These are phyloP conservation scores for Crotalus helleri DNA, from an alignment of 2,113 vertebrate species.

Conservation along the genomic window DNA sequence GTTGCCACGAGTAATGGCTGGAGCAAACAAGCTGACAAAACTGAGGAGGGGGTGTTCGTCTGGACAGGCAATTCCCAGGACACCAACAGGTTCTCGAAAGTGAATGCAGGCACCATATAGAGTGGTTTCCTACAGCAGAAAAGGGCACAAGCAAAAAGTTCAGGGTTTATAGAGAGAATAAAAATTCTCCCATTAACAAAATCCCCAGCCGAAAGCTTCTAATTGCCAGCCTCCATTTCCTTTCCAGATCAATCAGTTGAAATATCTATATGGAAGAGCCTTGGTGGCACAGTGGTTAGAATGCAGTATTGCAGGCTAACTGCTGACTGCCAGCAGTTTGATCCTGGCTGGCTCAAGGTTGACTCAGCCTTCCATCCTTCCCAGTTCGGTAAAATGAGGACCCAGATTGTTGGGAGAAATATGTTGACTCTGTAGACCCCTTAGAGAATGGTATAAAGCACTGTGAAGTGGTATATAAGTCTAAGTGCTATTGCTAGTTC, in stretches of 20 bases:
- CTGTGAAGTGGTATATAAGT: neutral
- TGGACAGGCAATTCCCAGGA: conserved; percentile 82
- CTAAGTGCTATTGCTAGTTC: too few species aligned
- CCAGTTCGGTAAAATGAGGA: neutral
- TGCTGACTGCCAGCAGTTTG: neutral
- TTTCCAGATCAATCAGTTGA: neutral
- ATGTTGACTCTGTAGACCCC: neutral
- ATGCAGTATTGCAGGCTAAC: neutral
- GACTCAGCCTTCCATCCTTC: neutral
- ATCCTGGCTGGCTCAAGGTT: neutral
- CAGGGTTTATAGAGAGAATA: neutral
- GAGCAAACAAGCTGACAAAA: conserved; percentile 79
- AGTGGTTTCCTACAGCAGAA: conserved; percentile 69
- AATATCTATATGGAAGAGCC: neutral
- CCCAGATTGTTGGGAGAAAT: neutral
- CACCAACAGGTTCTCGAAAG: conserved; percentile 78
- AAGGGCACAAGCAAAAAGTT: neutral
- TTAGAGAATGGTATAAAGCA: neutral
- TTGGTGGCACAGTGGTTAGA: neutral
- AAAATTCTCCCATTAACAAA: neutral
- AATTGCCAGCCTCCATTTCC: neutral
- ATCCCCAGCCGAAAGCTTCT: neutral
- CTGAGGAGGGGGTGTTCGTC: conserved; percentile 78
- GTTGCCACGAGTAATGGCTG: conserved; percentile 78
- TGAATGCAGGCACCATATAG: conserved; percentile 77